phyloP scores from a whole-genome alignment of 1,140 invertebrate genomes.

The Formica exsecta region DNA sequence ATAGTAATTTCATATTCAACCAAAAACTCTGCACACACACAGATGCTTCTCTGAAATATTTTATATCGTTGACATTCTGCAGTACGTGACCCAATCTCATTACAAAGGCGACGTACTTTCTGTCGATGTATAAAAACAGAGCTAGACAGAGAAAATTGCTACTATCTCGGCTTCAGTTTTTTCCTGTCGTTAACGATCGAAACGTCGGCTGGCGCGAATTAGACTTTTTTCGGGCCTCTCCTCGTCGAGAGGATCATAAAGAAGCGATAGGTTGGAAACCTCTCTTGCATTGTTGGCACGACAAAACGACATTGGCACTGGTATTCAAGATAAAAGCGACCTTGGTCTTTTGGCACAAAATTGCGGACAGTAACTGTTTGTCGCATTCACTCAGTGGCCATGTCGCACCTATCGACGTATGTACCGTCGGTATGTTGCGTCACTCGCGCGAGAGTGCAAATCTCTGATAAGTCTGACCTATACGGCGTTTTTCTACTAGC shows the following conservation, averaged over 20 bases:
- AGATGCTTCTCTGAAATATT: slow-evolving; percentile 17
- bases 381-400: slow-evolving; percentile 5
- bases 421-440: not conserved
- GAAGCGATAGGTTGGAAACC: slow-evolving; percentile 26
- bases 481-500: slow-evolving; percentile 5
- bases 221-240: slow-evolving; percentile 40
- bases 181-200: slow-evolving; percentile 44
- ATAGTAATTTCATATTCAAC: slow-evolving; percentile 17
- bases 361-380: slow-evolving; percentile 48
- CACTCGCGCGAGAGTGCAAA: slow-evolving; percentile 17
- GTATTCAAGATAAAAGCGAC: slow-evolving; percentile 65
- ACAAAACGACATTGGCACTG: slow-evolving; percentile 33
- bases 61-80: slow-evolving; percentile 24
- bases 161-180: slow-evolving; percentile 24
- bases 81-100: slow-evolving; percentile 39
- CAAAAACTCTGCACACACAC: not conserved
- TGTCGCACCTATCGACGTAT: slow-evolving; percentile 60
- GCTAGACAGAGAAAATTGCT: slow-evolving; percentile 38
- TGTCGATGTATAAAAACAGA: not conserved
- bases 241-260: slow-evolving; percentile 7
- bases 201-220: slow-evolving; percentile 38
- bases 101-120: slow-evolving; percentile 40
- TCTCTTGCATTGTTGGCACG: slow-evolving; percentile 27
- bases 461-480: not conserved
- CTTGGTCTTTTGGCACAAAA: slow-evolving; percentile 69